These are phyloP conservation scores for Clarias platycephalus DNA, from an alignment of 2,797 vertebrate genomes.

Conservation along the genomic window DNA sequence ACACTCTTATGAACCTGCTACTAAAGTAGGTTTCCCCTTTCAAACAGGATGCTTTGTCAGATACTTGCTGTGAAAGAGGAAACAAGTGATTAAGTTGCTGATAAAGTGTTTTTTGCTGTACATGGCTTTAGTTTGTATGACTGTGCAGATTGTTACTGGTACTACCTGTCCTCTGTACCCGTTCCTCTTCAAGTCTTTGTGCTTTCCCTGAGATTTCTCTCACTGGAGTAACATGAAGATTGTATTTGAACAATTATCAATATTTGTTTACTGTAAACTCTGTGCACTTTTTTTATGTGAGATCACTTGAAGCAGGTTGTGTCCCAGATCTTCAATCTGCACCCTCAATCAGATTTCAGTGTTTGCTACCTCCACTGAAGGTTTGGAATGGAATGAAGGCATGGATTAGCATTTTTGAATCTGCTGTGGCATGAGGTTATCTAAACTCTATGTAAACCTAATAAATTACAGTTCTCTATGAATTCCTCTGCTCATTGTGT, in stretches of 20 bases:
- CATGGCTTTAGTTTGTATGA: conserved; percentile 1
- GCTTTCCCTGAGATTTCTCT: conserved; percentile 28
- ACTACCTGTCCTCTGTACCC: background rate
- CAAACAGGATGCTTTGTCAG: background rate
- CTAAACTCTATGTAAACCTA: conserved; percentile 61
- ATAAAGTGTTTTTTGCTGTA: conserved; percentile 14
- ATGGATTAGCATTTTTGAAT: conserved; percentile 62
- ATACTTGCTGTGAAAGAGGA: conserved; percentile 10
- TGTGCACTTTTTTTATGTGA: conserved; percentile 28
- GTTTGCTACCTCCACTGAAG: conserved; percentile 39
- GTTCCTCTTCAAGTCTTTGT: background rate
- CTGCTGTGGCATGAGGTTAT: conserved; percentile 55
- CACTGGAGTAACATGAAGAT: conserved; percentile 41
- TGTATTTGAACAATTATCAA: conserved; percentile 12
- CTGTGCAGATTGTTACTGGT: conserved; percentile 14
- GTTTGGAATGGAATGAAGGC: conserved; percentile 45
- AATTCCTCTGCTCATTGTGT: background rate
- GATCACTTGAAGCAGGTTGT: background rate
- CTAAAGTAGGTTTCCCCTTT: background rate
- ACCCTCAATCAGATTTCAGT: conserved; percentile 16
- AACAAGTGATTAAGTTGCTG: conserved; percentile 1
- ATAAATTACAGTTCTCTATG: conserved; percentile 66
- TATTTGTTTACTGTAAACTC: conserved; percentile 43
- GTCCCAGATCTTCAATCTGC: background rate
- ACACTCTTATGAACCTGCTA: conserved; percentile 4